Conservation (phyloP, 2,888 invertebrate species). For the Amblyjoppa fuscipennis region DNA sequence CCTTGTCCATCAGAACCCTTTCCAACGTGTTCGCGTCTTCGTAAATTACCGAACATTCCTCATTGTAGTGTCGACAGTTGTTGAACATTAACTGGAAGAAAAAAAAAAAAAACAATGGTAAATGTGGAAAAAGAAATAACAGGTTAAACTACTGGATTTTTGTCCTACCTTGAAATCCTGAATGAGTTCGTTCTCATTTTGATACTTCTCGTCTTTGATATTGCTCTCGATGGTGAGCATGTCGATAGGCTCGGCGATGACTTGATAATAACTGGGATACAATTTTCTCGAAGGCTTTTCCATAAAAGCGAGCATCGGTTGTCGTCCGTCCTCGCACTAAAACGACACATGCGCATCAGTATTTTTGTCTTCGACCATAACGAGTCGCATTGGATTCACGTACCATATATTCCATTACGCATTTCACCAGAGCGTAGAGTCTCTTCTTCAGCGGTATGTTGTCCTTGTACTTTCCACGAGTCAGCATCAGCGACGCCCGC, state of each 20-base stretch:
- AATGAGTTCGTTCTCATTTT: constrained; percentile 87
- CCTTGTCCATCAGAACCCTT: constrained; percentile 92
- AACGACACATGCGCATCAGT: constrained; percentile 71
- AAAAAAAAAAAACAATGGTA: not conserved
- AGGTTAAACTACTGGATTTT: not conserved
- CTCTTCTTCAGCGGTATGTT: constrained; percentile 92
- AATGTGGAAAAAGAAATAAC: not conserved
- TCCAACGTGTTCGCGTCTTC: constrained; percentile 97
- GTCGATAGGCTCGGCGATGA: constrained; percentile 97
- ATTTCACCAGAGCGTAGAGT: constrained; percentile 92
- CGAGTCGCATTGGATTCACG: constrained; percentile 78
- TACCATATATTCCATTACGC: constrained; percentile 89
- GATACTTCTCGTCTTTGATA: constrained; percentile 91
- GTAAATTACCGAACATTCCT: constrained; percentile 97
- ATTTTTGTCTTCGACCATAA: constrained; percentile 44
- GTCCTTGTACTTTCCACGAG: constrained; percentile 85
- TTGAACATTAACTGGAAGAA: constrained; percentile 96
- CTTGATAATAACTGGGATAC: constrained; percentile 98
- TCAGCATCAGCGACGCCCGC: constrained; percentile 83
- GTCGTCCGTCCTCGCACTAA: constrained; percentile 91
- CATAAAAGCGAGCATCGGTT: constrained; percentile 97
- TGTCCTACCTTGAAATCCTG: constrained; percentile 87
- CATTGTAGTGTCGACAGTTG: constrained; percentile 98
- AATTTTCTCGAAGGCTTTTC: constrained; percentile 97
- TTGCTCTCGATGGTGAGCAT: constrained; percentile 97